These are phyloP conservation scores for Toxotes chatareus DNA, from an alignment of 2,113 vertebrate genomes.

Conservation along the genomic window DNA sequence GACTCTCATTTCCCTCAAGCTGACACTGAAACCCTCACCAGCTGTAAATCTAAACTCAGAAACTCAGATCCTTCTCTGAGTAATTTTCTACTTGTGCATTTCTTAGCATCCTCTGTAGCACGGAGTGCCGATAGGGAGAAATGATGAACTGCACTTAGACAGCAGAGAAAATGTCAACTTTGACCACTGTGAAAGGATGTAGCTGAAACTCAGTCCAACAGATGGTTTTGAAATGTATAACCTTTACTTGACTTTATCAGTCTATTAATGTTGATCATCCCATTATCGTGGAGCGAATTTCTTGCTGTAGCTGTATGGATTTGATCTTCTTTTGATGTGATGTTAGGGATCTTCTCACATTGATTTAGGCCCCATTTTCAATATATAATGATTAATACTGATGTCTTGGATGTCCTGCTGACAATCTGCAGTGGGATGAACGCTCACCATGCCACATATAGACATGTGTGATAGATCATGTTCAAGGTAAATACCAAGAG, in stretches of 20 bases:
- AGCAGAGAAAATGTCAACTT: slow-evolving; percentile 41
- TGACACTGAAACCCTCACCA: neutral
- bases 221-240: slow-evolving; percentile 46
- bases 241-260: slow-evolving; percentile 49
- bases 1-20: slow-evolving; percentile 11
- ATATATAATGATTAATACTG: slow-evolving; percentile 40
- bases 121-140: neutral
- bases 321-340: neutral
- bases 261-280: slow-evolving; percentile 38
- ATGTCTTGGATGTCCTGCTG: slow-evolving; percentile 8
- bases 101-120: neutral
- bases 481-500: slow-evolving; percentile 54
- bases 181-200: neutral
- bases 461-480: slow-evolving; percentile 30
- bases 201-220: slow-evolving; percentile 10
- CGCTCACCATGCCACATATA: neutral
- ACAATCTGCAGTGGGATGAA: neutral
- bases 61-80: neutral
- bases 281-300: slow-evolving; percentile 40
- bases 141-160: slow-evolving; percentile 28
- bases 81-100: neutral
- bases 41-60: neutral
- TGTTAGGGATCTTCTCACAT: slow-evolving; percentile 29
- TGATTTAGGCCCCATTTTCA: slow-evolving; percentile 25
- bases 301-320: slow-evolving; percentile 34